A percentile compares a stretch with the other conserved stretches of the same genome.
Evolutionary conservation across 2,797 vertebrate genomes (phyloP).

Genomic region (Pseudotriccus pelzelni): DNA sequence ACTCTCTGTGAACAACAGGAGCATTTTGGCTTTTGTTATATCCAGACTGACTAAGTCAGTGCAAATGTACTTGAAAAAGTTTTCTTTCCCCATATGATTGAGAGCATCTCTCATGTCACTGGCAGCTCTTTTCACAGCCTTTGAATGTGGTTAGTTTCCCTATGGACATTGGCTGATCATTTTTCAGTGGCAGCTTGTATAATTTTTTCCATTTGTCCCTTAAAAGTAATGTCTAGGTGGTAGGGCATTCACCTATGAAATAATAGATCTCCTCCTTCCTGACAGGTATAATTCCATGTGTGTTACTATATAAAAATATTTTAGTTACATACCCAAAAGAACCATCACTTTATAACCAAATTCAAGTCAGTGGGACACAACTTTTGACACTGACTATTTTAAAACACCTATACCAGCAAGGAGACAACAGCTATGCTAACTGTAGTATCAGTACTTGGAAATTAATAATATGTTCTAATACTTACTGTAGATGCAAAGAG

Average conservation of each 20-base stretch:
- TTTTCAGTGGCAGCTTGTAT: not conserved
- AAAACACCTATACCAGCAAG: not conserved
- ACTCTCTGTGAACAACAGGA: not conserved
- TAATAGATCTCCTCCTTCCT: not conserved
- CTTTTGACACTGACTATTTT: not conserved
- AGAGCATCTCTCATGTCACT: not conserved
- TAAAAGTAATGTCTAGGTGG: not conserved
- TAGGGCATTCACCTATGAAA: not conserved
- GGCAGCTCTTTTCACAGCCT: not conserved
- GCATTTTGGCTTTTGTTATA: not conserved
- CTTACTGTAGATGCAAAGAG: conserved; percentile 90
- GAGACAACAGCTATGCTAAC: not conserved
- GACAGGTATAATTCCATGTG: fast-evolving
- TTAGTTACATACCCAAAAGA: not conserved
- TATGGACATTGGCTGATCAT: not conserved
- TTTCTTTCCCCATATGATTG: not conserved
- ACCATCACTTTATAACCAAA: not conserved
- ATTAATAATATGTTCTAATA: not conserved
- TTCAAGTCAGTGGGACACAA: not conserved
- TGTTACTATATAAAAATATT: not conserved
- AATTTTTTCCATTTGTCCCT: not conserved
- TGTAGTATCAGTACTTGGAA: not conserved
- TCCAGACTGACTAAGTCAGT: not conserved
- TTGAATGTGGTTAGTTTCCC: not conserved
- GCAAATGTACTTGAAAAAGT: not conserved